Evolutionary conservation across 2,113 vertebrate genomes (phyloP).

Genomic region (Monarcha castaneiventris): DNA sequence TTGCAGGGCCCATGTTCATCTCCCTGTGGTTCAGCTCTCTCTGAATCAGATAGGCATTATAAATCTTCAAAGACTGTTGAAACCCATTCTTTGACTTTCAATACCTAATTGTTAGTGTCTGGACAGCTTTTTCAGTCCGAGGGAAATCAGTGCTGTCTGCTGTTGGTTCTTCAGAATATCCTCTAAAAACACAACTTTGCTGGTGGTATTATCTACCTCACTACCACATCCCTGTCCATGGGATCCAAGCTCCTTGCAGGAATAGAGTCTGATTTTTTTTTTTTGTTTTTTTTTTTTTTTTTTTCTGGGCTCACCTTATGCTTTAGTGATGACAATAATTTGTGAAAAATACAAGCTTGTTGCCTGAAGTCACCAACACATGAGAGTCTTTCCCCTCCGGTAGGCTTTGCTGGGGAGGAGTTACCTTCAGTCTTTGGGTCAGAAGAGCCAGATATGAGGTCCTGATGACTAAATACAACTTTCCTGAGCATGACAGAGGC

Average conservation of each 20-base stretch:
- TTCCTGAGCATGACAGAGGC: background rate
- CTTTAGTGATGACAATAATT: background rate
- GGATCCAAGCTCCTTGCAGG: background rate
- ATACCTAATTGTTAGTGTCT: background rate
- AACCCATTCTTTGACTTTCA: background rate
- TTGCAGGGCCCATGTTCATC: fast-evolving
- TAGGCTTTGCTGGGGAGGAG: background rate
- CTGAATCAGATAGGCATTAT: background rate
- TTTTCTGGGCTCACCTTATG: background rate
- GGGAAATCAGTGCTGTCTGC: background rate
- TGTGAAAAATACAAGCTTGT: background rate
- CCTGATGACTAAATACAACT: background rate
- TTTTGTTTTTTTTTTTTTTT: background rate
- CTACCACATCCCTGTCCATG: fast-evolving
- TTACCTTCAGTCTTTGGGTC: background rate
- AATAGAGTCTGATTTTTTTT: background rate
- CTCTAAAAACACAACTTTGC: background rate
- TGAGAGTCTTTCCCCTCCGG: background rate
- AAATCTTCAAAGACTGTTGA: background rate
- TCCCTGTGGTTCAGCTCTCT: background rate
- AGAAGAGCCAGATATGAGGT: background rate
- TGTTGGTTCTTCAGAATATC: background rate
- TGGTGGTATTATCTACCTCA: background rate
- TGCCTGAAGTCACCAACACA: background rate
- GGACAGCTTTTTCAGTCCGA: background rate